A percentile compares a stretch with the other conserved stretches of the same genome.
These are phyloP conservation scores for Nomada ruficornis DNA, from an alignment of 2,888 invertebrate genomes.

Conservation along the genomic window DNA sequence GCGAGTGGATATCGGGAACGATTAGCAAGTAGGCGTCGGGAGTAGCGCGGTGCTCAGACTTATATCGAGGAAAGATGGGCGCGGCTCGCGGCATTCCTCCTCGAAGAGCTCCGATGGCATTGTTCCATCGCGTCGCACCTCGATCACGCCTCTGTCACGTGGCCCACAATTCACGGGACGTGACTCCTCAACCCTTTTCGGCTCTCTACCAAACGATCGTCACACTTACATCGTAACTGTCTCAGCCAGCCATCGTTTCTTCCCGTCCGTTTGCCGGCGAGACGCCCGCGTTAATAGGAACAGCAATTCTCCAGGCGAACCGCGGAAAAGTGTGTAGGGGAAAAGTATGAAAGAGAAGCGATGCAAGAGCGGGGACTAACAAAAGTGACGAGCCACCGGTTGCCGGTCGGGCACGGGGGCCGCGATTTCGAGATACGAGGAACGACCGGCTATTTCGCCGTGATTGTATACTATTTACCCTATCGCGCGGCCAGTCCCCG, in stretches of 20 bases:
- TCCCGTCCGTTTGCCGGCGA: not conserved
- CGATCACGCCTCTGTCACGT: slow-evolving; percentile 84
- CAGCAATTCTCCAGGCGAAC: no score
- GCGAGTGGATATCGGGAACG: slow-evolving; percentile 24
- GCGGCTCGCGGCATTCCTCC: slow-evolving; percentile 83
- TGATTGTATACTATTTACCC: not conserved
- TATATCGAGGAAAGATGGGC: slow-evolving; percentile 79
- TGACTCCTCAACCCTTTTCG: slow-evolving; percentile 78
- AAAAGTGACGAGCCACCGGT: slow-evolving; percentile 11
- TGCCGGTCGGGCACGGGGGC: not conserved
- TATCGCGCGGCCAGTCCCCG: slow-evolving; percentile 14
- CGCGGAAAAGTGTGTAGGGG: no score
- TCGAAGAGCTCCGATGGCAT: slow-evolving; percentile 83
- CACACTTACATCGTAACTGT: slow-evolving; percentile 45
- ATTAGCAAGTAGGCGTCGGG: slow-evolving; percentile 31
- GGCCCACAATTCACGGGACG: slow-evolving; percentile 83
- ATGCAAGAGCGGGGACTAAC: not conserved
- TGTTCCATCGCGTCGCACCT: slow-evolving; percentile 84
- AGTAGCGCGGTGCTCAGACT: slow-evolving; percentile 21
- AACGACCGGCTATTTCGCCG: not conserved
- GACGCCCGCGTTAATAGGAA: not conserved
- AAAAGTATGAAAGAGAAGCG: not conserved
- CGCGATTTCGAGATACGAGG: not conserved
- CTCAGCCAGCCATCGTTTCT: slow-evolving; percentile 45
- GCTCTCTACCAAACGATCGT: slow-evolving; percentile 55